Base-by-base conservation (phyloP, 2,888 invertebrate genomes). In the Drosophila monieri region DNA sequence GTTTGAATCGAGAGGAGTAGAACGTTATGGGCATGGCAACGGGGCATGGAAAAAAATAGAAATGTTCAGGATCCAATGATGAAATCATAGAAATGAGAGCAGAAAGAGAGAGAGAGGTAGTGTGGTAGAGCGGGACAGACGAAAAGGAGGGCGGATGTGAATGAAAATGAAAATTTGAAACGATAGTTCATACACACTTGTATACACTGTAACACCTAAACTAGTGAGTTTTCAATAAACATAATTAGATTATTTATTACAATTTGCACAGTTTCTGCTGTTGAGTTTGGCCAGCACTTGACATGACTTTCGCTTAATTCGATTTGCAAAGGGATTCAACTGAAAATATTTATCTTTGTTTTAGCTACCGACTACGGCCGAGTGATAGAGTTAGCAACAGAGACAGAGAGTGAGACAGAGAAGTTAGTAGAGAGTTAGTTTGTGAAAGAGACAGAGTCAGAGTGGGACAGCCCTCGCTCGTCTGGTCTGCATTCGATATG, bases 251-350 rank as follows among this genome's bases (percentile, higher is more conserved):
- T 64, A 64, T 30, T 85, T 84, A 80, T 86, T 87, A 90, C 90
- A 90, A 90, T 90, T 90, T 89, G 88, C 90, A 90, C 90, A 90
- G 90, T 86, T 78, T 76, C 56, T 52, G 53, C 59, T 52, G 46
- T 6, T 35, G 46, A 10, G 15, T 18, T 27, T 35, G 30, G 27
- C 35, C 60, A 60, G 60, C 66, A 23, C 12, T 46, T 15, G 18
- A 30, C 56, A 49, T 27, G 25, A 27, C 15, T 30, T 47, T 8
- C 41, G 48, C 2, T 6, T 53, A 30, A 25, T 21, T 27, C 10
- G 23, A 47, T 37, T 57, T 56, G 53, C 52, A 58, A 76, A 67
- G 56, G 47, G 81, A 65, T 61, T 88, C 32, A 85, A 88, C 83
- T 78, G 83, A 78, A 70, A 66, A 76, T 70, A 46, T 61, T 32